phyloP scores from a whole-genome alignment of 37 sponge, comb jelly and placozoan species.

The Amphimedon queenslandica region DNA sequence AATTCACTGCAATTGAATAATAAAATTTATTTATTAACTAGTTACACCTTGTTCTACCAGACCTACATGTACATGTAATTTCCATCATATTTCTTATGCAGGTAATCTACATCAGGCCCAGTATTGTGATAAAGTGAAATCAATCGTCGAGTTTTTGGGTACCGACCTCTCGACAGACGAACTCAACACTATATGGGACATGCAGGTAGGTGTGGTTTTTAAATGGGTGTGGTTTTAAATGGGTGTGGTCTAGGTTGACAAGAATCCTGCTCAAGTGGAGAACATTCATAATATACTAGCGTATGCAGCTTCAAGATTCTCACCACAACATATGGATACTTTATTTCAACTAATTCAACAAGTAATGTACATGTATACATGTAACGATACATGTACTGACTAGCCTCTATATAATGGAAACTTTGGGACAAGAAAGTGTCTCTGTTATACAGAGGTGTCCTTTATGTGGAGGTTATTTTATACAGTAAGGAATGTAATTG shows the following conservation, averaged over 20 bases:
- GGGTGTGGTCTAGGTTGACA: constrained; percentile 38
- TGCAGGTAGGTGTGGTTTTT: constrained; percentile 56
- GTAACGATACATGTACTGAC: constrained; percentile 1
- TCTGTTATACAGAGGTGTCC: no score
- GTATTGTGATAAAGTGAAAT: constrained; percentile 88
- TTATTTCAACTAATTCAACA: constrained; percentile 75
- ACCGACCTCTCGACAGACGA: constrained; percentile 74
- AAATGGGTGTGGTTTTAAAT: neutral
- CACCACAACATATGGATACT: constrained; percentile 70
- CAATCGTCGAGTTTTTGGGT: constrained; percentile 89
- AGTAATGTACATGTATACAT: no score
- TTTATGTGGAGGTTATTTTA: no score
- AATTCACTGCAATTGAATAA: no score
- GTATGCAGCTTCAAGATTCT: constrained; percentile 65
- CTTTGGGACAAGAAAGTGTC: no score
- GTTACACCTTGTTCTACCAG: no score
- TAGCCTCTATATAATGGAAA: no score
- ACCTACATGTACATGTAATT: no score
- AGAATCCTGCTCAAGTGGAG: constrained; percentile 57
- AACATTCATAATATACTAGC: constrained; percentile 3
- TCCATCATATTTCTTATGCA: no score
- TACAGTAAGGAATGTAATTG: no score
- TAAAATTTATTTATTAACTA: no score
- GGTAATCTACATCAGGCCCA: constrained; percentile 96
- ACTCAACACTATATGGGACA: constrained; percentile 76